These are phyloP conservation scores for Nomada flava DNA, from an alignment of 2,888 invertebrate species.

Conservation along the genomic window DNA sequence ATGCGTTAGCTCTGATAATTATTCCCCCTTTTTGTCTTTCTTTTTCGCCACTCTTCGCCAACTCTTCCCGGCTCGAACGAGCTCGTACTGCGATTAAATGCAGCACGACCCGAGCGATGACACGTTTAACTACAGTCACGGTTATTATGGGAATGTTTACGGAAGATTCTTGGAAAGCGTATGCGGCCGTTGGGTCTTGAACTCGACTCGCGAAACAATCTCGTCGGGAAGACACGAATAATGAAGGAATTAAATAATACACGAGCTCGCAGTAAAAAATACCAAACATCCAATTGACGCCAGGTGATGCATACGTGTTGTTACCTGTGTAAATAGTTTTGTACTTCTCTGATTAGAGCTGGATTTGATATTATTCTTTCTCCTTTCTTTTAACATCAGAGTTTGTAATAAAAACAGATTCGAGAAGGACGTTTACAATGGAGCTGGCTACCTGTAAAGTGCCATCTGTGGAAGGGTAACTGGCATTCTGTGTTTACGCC, in stretches of 20 bases:
- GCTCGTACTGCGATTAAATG: conserved; percentile 30
- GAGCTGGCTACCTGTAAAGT: conserved; percentile 26
- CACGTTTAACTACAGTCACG: conserved; percentile 41
- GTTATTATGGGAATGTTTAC: conserved; percentile 61
- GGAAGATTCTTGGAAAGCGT: conserved; percentile 53
- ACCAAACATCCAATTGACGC: background rate
- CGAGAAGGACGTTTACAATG: background rate
- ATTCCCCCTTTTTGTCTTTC: background rate
- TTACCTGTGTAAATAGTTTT: no score
- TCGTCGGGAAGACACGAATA: background rate
- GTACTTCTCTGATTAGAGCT: no score
- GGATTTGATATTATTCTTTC: no score
- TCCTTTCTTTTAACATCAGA: no score
- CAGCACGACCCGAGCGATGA: conserved; percentile 32
- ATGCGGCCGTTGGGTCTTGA: conserved; percentile 39
- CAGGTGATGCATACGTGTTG: no score
- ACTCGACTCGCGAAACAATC: conserved; percentile 18
- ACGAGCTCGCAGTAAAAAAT: background rate
- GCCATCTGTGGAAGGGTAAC: conserved; percentile 34
- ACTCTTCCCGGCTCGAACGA: background rate
- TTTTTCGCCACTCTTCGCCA: conserved; percentile 1
- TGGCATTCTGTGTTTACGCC: conserved; percentile 19
- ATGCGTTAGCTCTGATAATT: conserved; percentile 47
- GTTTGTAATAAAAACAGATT: background rate
- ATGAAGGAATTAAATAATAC: background rate